A percentile compares a stretch with the other conserved stretches of the same genome.
Evolutionary conservation across 2,888 invertebrate genomes (phyloP).

Genomic region (Rotaria socialis): DNA sequence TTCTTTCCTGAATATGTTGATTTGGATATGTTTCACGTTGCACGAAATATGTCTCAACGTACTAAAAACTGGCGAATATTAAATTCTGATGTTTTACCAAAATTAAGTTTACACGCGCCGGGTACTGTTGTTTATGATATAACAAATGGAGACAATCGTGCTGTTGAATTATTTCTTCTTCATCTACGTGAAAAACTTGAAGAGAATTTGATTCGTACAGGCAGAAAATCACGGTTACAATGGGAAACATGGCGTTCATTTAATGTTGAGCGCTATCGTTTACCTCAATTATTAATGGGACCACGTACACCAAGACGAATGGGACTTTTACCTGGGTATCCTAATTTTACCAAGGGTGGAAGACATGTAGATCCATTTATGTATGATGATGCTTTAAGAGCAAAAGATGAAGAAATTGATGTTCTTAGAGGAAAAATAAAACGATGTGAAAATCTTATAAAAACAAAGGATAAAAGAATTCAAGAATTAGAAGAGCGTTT

Average conservation of each 20-base stretch:
- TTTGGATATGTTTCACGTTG: conserved; percentile 3
- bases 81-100: neutral
- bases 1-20: conserved; percentile 45
- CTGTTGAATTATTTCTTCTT: neutral
- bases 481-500: conserved; percentile 38
- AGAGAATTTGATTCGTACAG: neutral
- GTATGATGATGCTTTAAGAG: conserved; percentile 2
- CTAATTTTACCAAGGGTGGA: neutral
- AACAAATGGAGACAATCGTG: neutral
- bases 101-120: neutral
- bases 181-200: conserved; percentile 22
- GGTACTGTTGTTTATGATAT: neutral
- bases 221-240: neutral
- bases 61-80: conserved; percentile 40
- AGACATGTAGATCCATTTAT: conserved; percentile 25
- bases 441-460: conserved; percentile 40
- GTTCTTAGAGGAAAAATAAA: conserved; percentile 40
- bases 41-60: conserved; percentile 42
- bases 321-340: too few species aligned
- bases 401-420: conserved; percentile 41
- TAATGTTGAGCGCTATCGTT: neutral
- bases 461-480: conserved; percentile 39
- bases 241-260: conserved; percentile 30
- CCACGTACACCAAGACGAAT: neutral
- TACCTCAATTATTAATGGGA: neutral